Evolutionary conservation across 2,113 vertebrate genomes (phyloP).

Genomic region (Nycticebus coucang): DNA sequence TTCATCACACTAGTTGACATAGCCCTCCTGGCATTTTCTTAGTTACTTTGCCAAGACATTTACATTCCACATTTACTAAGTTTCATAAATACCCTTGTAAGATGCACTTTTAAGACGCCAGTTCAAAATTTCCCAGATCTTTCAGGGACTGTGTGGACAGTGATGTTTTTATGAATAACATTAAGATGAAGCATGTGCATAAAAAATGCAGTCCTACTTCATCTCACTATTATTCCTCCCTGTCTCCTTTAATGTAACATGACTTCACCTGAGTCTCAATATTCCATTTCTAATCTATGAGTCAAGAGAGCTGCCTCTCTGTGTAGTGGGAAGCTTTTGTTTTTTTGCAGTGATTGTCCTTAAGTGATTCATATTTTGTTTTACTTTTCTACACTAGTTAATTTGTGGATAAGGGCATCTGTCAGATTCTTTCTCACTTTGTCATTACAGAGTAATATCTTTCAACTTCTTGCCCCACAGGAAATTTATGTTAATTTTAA

Average conservation of each 20-base stretch:
- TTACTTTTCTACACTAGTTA: background rate
- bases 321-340: background rate
- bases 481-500: background rate
- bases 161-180: background rate
- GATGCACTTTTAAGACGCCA: background rate
- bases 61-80: too few species aligned
- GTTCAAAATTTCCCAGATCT: background rate
- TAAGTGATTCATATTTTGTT: background rate
- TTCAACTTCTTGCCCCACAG: background rate
- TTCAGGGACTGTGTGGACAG: background rate
- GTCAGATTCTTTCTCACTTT: background rate
- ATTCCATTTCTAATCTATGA: conserved; percentile 18
- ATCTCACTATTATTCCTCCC: background rate
- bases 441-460: background rate
- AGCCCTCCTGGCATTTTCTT: too few species aligned
- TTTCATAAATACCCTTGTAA: too few species aligned
- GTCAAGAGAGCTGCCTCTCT: background rate
- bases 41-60: too few species aligned
- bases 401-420: background rate
- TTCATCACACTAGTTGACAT: too few species aligned
- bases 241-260: background rate
- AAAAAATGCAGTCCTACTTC: background rate
- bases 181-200: background rate
- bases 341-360: background rate
- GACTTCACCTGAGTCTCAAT: background rate